These are phyloP conservation scores for Agapornis roseicollis DNA, from an alignment of 2,113 vertebrate genomes.

Conservation along the genomic window DNA sequence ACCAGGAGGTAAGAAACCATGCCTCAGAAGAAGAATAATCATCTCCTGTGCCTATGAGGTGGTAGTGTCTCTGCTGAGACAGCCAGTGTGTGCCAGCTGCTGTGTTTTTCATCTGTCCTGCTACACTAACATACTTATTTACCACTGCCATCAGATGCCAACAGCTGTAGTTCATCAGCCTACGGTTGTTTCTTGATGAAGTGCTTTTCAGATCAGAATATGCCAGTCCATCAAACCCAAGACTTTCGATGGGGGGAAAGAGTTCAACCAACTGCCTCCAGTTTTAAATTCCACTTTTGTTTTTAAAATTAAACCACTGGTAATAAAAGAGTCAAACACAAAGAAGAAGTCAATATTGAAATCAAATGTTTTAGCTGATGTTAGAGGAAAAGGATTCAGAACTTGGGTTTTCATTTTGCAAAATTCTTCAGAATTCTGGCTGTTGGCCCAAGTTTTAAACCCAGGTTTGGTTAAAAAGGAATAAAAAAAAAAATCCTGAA, in stretches of 20 bases:
- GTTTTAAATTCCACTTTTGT: slow-evolving; percentile 44
- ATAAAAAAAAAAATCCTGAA: slow-evolving; percentile 50
- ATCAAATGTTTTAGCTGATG: slow-evolving; percentile 48
- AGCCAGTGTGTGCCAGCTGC: neutral
- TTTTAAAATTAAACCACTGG: slow-evolving; percentile 50
- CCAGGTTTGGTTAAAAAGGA: slow-evolving; percentile 39
- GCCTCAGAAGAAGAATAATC: neutral
- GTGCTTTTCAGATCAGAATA: slow-evolving; percentile 39
- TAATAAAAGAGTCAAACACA: slow-evolving; percentile 32
- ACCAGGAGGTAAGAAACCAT: neutral
- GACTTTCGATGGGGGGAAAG: neutral
- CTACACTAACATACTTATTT: neutral
- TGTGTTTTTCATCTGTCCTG: neutral
- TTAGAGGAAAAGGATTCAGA: slow-evolving; percentile 33
- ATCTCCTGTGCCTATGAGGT: neutral
- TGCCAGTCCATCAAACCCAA: neutral
- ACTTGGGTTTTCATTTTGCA: slow-evolving; percentile 33
- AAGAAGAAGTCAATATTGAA: slow-evolving; percentile 21
- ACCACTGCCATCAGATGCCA: neutral
- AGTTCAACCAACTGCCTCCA: neutral
- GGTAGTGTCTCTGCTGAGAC: neutral
- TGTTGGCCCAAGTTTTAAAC: slow-evolving; percentile 53
- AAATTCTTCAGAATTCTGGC: slow-evolving; percentile 55
- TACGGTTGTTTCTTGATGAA: neutral
- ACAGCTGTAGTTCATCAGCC: slow-evolving; percentile 28